Base-by-base conservation (phyloP, 2,888 invertebrate genomes). In the Mycalesis mineus region DNA sequence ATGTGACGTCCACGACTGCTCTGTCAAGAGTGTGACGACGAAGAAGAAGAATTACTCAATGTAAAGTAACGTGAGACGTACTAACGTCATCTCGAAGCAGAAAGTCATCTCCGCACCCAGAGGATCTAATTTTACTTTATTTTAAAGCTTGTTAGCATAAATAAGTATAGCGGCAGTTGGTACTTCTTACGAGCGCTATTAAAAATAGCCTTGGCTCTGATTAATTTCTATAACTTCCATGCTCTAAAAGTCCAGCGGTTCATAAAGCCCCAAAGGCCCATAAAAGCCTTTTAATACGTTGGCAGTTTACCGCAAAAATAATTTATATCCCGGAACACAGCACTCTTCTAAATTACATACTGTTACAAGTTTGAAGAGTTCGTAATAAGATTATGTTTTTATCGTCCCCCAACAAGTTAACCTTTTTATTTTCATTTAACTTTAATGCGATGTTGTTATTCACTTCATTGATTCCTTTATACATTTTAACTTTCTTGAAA, bases 321-420 rank as follows among this genome's bases (percentile, higher is more conserved):
- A 60, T 62, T 58, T 59, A 62, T 59, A 57, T 58, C 54, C 58
- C 49, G 45, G 54, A 56, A 57, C 62, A 57, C 62, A 47, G 33
- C 59, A 55, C 62, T 57, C 45, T 59, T 57, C 40, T 52, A 62
- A 62, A 62, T 62, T 62, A 60, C 62, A 51, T 59, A 55, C 55
- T 60, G 57, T 55, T 57, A 55, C 57, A 60, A 62, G 59, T 62
- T 55, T 55, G 54, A 48, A 52, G 62, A 55, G 59, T 48, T 42
- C 44, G 22, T 62, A 60, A 62, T 62, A 52, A 62, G 59, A 59
- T 62, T 59, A 62, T 62, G 40, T 59, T 62, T 59, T 58, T 57
- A 62, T 57, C 54, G 47, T 54, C 55, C 14, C n/a, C 33, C 14
- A 33, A 14, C 5, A 14, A 47, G 15, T 33, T 33, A 15, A 9